A percentile compares a stretch with the other conserved stretches of the same genome.
phyloP scores from a whole-genome alignment of 2,113 vertebrate genomes.

The Oreotrochilus melanogaster region DNA sequence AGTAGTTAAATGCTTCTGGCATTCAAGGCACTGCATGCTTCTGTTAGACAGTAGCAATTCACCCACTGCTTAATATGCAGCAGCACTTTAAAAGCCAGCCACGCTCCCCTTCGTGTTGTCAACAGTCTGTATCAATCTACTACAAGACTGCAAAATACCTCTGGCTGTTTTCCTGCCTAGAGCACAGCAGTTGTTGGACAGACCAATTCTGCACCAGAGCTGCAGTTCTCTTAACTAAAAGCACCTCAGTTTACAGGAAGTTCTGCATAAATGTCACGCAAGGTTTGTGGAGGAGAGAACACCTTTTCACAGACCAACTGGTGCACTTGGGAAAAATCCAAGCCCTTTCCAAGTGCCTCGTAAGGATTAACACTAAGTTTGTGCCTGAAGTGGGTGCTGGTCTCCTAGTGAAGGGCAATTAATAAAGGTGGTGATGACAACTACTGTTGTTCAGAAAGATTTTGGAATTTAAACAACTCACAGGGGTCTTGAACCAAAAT shows the following conservation, averaged over 20 bases:
- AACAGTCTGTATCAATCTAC: not conserved
- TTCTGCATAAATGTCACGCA: not conserved
- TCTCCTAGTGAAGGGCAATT: not conserved
- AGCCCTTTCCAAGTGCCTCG: not conserved
- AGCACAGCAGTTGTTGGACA: not conserved
- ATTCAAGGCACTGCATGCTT: not conserved
- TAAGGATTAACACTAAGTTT: not conserved
- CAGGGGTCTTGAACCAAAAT: not conserved
- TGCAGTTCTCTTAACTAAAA: not conserved
- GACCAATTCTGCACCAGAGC: not conserved
- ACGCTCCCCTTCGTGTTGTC: not conserved
- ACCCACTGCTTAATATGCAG: not conserved
- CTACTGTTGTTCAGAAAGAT: not conserved
- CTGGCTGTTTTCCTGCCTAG: constrained; percentile 6
- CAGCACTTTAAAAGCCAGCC: not conserved
- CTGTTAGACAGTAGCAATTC: not conserved
- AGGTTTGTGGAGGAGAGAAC: not conserved
- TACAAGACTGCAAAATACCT: not conserved
- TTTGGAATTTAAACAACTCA: not conserved
- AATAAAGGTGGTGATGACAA: not conserved
- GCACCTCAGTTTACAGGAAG: not conserved
- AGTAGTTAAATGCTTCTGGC: not conserved
- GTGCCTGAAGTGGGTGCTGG: not conserved
- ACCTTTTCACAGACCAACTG: not conserved
- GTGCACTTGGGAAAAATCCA: not conserved